Evolutionary conservation across 2,888 invertebrate species (phyloP).

Genomic region (Apeira syringaria): DNA sequence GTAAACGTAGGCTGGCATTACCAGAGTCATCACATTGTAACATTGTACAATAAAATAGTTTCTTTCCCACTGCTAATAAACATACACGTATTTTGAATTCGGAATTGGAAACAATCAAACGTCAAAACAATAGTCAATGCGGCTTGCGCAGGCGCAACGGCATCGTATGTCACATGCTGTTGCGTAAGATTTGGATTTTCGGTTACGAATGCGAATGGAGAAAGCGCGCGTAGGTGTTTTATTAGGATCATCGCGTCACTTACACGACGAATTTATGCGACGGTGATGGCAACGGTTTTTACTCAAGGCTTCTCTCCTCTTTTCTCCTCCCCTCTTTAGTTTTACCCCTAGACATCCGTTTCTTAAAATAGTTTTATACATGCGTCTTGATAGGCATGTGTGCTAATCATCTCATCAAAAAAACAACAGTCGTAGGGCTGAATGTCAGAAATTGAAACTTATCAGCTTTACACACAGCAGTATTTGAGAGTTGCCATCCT

Average conservation of each 20-base stretch:
- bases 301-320: too few relatives aligned
- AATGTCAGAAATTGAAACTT: too few relatives aligned
- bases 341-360: too few relatives aligned
- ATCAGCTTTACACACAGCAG: too few relatives aligned
- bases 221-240: conserved; percentile 35
- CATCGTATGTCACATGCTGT: conserved; percentile 15
- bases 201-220: conserved; percentile 36
- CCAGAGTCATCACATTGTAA: conserved; percentile 23
- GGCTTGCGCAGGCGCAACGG: conserved; percentile 22
- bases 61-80: conserved; percentile 30
- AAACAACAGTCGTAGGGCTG: too few relatives aligned
- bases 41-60: conserved; percentile 29
- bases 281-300: background rate
- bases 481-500: too few relatives aligned
- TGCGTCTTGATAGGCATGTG: too few relatives aligned
- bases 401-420: too few relatives aligned
- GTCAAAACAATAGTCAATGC: conserved; percentile 28
- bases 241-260: conserved; percentile 30
- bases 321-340: too few relatives aligned
- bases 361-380: too few relatives aligned
- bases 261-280: conserved; percentile 22
- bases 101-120: conserved; percentile 26
- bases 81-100: conserved; percentile 27
- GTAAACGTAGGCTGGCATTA: conserved; percentile 17
- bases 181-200: conserved; percentile 23